Evolutionary conservation across 2,888 invertebrate species (phyloP), one percentile per base, ranked within the genome.

Genomic region (Erebia aethiops): DNA sequence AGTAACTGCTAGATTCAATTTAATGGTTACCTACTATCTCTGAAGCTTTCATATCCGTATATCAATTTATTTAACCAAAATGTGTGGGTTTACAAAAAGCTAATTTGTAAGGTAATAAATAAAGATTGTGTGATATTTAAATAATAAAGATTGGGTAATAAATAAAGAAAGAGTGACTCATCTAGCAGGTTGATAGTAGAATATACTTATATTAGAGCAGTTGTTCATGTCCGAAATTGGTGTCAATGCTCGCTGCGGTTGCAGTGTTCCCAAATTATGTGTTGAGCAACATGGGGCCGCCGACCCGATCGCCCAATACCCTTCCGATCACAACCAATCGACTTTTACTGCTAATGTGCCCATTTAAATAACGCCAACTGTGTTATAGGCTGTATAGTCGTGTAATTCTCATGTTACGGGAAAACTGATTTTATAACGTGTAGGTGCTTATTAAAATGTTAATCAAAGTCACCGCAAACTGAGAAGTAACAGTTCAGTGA

Each of bases 181-280:
- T 18, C 26, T 41, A 35, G 49, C 52, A 51, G 10, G 18, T 64
- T 56, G 43, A 3, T 35, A 18, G 35, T 35, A 35, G 35, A 35
- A 35, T 35, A 35, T 35, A 7, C 35, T 54, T 35, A 87, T 86
- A 77, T 77, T 73, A 75, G 81, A 84, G 80, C 80, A 82, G 82
- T 84, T 84, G 85, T 87, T 85, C 85, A 86, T 87, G 86, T 86
- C 84, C 86, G 84, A 88, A 86, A 91, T 91, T 85, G 90, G 91
- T 92, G 92, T 92, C 92, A 93, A 90, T 90, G 92, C 82, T 92
- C 91, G 91, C 91, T 91, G 92, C 88, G 91, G 91, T 92, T 90
- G 90, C 90, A 91, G 81, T 89, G 90, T 89, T 90, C 91, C 90
- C 87, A 92, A 91, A 92, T 90, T 83, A 87, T 86, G 87, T 89